A percentile compares a stretch with the other conserved stretches of the same genome.
Conservation (phyloP, 2,888 invertebrate species). For the Panorpa germanica region DNA sequence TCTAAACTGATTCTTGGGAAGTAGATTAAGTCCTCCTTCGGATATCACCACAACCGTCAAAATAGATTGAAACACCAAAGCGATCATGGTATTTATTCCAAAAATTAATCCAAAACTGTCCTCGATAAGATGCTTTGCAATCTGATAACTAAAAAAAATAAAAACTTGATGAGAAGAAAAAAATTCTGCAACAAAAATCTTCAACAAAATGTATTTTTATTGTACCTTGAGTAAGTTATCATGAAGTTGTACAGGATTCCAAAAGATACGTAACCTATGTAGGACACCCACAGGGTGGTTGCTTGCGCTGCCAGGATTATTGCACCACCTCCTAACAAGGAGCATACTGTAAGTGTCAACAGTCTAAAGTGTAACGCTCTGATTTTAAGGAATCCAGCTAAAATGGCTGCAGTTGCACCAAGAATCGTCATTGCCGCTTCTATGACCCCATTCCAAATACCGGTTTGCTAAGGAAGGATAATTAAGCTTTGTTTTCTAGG, state of each 20-base stretch:
- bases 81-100: conserved; percentile 62
- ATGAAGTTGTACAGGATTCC: conserved; percentile 49
- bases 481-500: too few relatives aligned
- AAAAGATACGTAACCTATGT: conserved; percentile 40
- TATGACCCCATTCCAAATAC: conserved; percentile 43
- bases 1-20: too few relatives aligned
- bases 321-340: conserved; percentile 25
- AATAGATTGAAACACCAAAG: conserved; percentile 50
- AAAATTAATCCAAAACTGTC: conserved; percentile 73
- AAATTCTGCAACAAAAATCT: too few relatives aligned
- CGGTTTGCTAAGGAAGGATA: conserved; percentile 54
- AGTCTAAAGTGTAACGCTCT: conserved; percentile 26
- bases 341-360: conserved; percentile 26
- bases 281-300: conserved; percentile 36
- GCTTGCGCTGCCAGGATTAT: conserved; percentile 27
- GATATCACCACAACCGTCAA: conserved; percentile 48
- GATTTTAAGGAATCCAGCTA: conserved; percentile 27
- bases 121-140: too few relatives aligned
- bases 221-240: conserved; percentile 48
- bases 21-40: too few relatives aligned
- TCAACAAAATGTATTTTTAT: too few relatives aligned
- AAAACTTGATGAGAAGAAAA: too few relatives aligned
- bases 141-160: too few relatives aligned
- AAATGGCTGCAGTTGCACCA: conserved; percentile 29
- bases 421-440: conserved; percentile 43